Evolutionary conservation across 2,113 vertebrate species (phyloP).

Genomic region (Quiscalus mexicanus): DNA sequence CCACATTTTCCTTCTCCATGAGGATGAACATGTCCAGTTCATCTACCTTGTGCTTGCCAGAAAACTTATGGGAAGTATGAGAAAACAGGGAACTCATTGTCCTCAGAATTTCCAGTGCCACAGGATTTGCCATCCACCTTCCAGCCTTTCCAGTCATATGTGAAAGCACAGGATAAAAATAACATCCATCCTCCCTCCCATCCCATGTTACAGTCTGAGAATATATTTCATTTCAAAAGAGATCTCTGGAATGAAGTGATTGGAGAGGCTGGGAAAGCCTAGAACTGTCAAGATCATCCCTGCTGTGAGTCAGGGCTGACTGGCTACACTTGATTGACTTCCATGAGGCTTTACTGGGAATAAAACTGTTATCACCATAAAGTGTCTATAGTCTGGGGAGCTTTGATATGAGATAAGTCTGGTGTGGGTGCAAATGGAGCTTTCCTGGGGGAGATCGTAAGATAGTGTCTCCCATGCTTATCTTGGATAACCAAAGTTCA

Average conservation of each 20-base stretch:
- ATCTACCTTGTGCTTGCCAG: not conserved
- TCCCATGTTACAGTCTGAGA: not conserved
- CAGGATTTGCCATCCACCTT: not conserved
- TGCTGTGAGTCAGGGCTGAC: not conserved
- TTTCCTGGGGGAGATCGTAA: not conserved
- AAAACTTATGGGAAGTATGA: not conserved
- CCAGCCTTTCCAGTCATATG: not conserved
- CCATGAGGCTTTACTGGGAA: not conserved
- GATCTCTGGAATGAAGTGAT: not conserved
- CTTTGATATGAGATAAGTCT: not conserved
- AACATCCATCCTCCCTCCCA: not conserved
- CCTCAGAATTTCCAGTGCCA: not conserved
- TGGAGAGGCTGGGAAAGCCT: not conserved
- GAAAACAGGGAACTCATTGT: not conserved
- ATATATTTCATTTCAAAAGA: not conserved
- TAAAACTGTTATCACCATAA: not conserved
- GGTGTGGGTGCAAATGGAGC: not conserved
- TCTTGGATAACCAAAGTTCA: not conserved
- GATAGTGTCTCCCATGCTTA: not conserved
- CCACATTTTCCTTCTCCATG: accelerated
- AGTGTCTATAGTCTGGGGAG: not conserved
- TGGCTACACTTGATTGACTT: not conserved
- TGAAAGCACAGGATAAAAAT: not conserved
- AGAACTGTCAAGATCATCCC: not conserved
- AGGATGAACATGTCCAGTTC: not conserved